A percentile compares a stretch with the other conserved stretches of the same genome.
Conservation (phyloP, 2,113 vertebrate genomes). For the Muntiacus reevesi region DNA sequence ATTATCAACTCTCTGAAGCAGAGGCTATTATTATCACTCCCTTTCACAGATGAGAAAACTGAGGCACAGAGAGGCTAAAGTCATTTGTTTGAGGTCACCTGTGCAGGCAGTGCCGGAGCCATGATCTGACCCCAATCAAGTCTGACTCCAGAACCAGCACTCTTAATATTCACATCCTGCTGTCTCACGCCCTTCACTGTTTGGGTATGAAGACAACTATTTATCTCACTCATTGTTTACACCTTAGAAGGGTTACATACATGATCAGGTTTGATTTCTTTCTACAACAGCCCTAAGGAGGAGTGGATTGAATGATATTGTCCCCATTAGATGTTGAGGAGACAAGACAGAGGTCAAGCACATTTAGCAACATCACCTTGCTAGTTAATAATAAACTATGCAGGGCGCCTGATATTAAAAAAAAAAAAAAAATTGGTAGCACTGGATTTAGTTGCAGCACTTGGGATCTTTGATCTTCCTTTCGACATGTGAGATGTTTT, state of each 20-base stretch:
- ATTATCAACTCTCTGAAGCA: neutral
- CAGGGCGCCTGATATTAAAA: neutral
- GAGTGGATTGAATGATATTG: neutral
- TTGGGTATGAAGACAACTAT: neutral
- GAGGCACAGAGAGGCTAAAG: neutral
- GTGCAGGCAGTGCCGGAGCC: neutral
- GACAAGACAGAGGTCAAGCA: neutral
- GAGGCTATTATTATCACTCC: neutral
- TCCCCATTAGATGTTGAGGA: neutral
- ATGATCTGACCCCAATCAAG: neutral
- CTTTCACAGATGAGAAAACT: neutral
- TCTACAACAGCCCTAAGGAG: neutral
- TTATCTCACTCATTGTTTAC: neutral
- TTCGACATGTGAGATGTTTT: neutral
- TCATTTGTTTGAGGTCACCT: neutral
- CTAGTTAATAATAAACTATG: neutral
- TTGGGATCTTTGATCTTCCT: neutral
- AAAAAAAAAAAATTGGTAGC: neutral
- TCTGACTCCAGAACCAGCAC: neutral
- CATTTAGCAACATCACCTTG: neutral
- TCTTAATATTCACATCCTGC: neutral
- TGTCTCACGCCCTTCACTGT: neutral
- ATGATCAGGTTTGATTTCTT: neutral
- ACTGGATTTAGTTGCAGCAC: neutral
- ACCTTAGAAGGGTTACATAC: neutral